Base-by-base conservation (phyloP, 2,797 vertebrate genomes). In the Nyctibius grandis region DNA sequence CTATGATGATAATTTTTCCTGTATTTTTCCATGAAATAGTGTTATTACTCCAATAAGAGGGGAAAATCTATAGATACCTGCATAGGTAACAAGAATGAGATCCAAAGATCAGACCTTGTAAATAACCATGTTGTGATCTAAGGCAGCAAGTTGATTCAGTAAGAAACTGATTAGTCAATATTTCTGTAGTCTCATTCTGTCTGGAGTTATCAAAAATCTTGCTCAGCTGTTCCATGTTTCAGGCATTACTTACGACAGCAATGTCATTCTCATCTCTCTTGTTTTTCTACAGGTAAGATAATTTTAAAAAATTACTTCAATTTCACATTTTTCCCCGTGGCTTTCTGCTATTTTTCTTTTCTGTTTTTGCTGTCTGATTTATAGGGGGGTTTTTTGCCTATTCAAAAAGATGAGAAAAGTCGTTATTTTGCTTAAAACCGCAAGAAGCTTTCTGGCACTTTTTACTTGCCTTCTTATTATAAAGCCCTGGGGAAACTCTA, bases 131-230 rank as follows among this genome's bases (percentile, higher is more conserved):
- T 20, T 83, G 56, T 82, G 48, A 74, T 77, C 61, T 83, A 85
- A 89, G 34, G 51, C 53, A 91, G 57, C n/a, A 67, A 80, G 73
- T 45, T 78, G 85, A 54, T 93, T 91, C 57, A 69, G 59, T 83
- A 78, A 86, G 75, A 89, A 91, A 91, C 48, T 65, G 75, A 91
- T 96, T 89, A 93, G 59, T 59, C 83, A 81, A 61, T 91, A 90
- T 91, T 90, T 91, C 63, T 95, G 47, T 86, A 86, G 65, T 69
- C 80, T 90, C 74, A 68, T 77, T 96, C 64, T 88, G 63, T 69
- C 67, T 85, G 85, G 61, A 93, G 42, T 84, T 91, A 88, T 72
- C 57, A 90, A 80, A 93, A 95, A 26, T 75, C 69, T 78, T 91
- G 45, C 50, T 94, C 54, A 68, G 65, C 34, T 88, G 14, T 78